Evolutionary conservation across 2,888 invertebrate species (phyloP).

Genomic region (Charanyca ferruginea): DNA sequence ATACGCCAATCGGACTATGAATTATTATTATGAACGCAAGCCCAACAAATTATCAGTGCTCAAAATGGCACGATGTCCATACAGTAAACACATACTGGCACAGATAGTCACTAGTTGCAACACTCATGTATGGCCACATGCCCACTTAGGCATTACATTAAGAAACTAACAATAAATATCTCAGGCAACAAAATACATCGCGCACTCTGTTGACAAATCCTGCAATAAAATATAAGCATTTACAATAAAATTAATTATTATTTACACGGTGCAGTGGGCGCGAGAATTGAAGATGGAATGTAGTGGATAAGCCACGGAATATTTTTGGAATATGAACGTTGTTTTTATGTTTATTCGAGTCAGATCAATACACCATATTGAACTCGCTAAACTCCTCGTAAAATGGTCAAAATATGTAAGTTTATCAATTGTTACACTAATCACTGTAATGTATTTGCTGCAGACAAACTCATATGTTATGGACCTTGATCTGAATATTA

Average conservation of each 20-base stretch:
- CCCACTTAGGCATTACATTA: conserved; percentile 85
- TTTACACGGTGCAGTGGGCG: conserved; percentile 89
- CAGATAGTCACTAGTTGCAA: conserved; percentile 66
- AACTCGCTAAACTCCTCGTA: conserved; percentile 33
- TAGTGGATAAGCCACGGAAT: conserved; percentile 71
- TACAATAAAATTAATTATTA: conserved; percentile 92
- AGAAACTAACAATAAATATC: conserved; percentile 89
- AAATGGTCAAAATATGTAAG: conserved; percentile 46
- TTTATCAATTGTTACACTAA: conserved; percentile 36
- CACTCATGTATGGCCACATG: conserved; percentile 73
- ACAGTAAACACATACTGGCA: conserved; percentile 56
- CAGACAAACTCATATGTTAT: conserved; percentile 12
- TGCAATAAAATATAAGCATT: conserved; percentile 91
- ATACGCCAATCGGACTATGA: conserved; percentile 64
- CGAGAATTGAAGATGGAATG: conserved; percentile 71
- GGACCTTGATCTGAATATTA: conserved; percentile 34
- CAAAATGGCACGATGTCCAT: conserved; percentile 72
- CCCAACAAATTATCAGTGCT: conserved; percentile 73
- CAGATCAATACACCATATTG: conserved; percentile 16
- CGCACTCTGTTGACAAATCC: conserved; percentile 91
- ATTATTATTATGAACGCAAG: conserved; percentile 69
- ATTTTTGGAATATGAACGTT: conserved; percentile 41
- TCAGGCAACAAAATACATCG: conserved; percentile 89
- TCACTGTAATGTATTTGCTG: conserved; percentile 19
- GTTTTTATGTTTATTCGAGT: conserved; percentile 35